A percentile compares a stretch with the other conserved stretches of the same genome.
Conservation (phyloP, 2,888 invertebrate genomes). For the Aphidoletes aphidimyza region DNA sequence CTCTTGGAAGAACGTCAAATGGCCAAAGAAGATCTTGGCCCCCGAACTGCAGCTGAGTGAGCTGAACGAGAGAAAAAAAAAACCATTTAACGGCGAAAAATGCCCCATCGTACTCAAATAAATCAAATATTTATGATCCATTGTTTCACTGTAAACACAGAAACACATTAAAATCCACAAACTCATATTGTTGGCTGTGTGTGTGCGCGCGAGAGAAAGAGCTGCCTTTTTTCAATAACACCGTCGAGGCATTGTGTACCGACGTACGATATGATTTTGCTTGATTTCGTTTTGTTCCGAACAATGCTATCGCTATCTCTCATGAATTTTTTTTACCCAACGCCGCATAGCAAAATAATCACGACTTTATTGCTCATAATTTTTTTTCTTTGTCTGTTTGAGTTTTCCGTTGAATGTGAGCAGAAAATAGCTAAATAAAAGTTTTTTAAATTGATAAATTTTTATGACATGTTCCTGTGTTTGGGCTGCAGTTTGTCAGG, state of each 20-base stretch:
- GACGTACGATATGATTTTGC: background rate
- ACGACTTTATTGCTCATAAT: background rate
- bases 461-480: background rate
- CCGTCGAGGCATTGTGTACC: background rate
- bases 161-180: slow-evolving; percentile 30
- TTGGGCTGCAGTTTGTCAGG: background rate
- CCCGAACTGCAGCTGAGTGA: background rate
- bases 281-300: background rate
- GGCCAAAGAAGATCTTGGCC: background rate
- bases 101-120: slow-evolving; percentile 39
- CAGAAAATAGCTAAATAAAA: background rate
- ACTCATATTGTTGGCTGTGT: slow-evolving; percentile 37
- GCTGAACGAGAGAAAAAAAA: too few relatives aligned
- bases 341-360: background rate
- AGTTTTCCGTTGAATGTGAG: background rate
- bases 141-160: slow-evolving; percentile 3
- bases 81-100: background rate
- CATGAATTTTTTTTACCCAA: background rate
- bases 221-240: too few relatives aligned
- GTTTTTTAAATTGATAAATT: background rate
- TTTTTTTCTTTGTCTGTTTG: background rate
- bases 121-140: slow-evolving; percentile 47
- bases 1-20: too few relatives aligned
- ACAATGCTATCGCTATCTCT: slow-evolving; percentile 30
- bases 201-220: too few relatives aligned